Base-by-base conservation (phyloP, 2,888 invertebrate species). In the Seladonia tumulorum region DNA sequence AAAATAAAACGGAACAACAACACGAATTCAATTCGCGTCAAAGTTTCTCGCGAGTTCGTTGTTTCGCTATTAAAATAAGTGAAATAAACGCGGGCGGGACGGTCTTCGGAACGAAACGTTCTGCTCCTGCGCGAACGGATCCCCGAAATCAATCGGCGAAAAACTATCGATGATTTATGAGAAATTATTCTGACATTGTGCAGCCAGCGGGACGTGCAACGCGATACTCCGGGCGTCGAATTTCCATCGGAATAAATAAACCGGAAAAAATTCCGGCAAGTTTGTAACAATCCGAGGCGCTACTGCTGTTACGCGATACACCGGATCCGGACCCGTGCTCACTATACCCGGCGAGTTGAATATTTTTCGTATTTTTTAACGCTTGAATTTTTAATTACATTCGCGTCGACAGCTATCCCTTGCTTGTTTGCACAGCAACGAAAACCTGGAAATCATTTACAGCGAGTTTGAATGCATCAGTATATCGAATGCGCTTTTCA, bases 81-180 rank as follows among this genome's bases (percentile, higher is more conserved):
- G 35, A 35, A 66, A 7, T 18, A 18, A 66, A 66, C 0, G 35
- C 29, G 49, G 35, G 16, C 18, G 16, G 7, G 2, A 66, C 45
- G 25, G 60, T 14, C 60, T 60, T 60, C 60, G 25, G 25, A 35
- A 35, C 2, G 39, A 3, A 53, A 53, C 53, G 53, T 53, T 53
- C 22, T 22, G 22, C 2, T 53, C 22, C 22, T 22, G 22, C 1
- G 16, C 63, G 83, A 81, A 83, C 85, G 49, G 79, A 87, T 84
- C 77, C 57, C 57, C 70, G 76, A 86, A 87, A 74, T 83, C 85
- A 89, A 90, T 91, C 88, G 88, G 87, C 87, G 87, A 86, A 88
- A 89, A 66, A 87, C 86, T 85, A 57, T 82, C 77, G 79, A 60
- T 87, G 88, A 92, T 90, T 90, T 90, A 89, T 87, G 88, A 82